Percentiles rank a stretch among this genome's conserved stretches.
Evolutionary conservation across 2,797 vertebrate species (phyloP).

Genomic region (Xenops minutus): DNA sequence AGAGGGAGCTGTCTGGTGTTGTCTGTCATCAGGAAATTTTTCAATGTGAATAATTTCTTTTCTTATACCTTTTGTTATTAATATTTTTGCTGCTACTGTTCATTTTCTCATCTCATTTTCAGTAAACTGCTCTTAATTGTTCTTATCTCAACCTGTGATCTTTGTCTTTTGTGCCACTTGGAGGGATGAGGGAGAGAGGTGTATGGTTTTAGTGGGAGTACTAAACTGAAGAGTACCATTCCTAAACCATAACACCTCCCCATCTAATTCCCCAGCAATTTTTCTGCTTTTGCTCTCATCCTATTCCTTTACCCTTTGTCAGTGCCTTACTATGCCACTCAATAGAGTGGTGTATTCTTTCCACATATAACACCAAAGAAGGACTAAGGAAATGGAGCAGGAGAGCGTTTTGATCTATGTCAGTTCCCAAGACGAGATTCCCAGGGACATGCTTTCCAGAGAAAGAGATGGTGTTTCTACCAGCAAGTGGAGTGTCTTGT

Average conservation of each 20-base stretch:
- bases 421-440: not conserved
- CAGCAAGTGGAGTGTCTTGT: not conserved
- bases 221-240: not conserved
- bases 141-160: not conserved
- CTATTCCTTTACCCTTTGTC: not conserved
- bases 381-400: not conserved
- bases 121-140: not conserved
- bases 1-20: not conserved
- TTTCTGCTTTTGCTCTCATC: not conserved
- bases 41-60: not conserved
- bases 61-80: not conserved
- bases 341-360: not conserved
- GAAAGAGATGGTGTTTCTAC: not conserved
- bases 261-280: not conserved
- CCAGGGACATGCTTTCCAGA: not conserved
- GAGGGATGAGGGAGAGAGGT: not conserved
- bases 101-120: not conserved
- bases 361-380: not conserved
- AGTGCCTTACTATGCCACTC: not conserved
- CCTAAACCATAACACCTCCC: not conserved
- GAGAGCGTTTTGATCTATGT: not conserved
- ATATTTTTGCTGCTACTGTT: not conserved
- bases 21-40: not conserved
- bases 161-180: not conserved
- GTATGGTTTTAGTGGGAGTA: not conserved